Conservation (phyloP, 2,888 invertebrate species). For the Lapara coniferarum region DNA sequence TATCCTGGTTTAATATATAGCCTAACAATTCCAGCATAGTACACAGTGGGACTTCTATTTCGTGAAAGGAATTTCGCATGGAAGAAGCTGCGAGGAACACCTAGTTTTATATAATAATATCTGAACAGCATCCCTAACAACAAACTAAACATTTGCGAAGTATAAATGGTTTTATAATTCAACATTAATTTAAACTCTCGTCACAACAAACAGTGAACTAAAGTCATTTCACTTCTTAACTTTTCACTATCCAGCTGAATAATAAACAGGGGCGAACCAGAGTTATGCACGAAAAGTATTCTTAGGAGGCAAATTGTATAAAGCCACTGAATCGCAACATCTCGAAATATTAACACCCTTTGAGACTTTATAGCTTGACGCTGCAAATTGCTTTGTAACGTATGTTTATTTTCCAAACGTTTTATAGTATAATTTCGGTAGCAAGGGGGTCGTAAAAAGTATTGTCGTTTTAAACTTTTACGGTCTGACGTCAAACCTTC, state of each 20-base stretch:
- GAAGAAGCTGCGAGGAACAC: too few species aligned
- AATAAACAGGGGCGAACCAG: background rate
- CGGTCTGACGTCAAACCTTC: background rate
- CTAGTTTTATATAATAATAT: background rate
- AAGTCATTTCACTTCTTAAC: constrained; percentile 41
- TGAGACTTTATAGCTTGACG: background rate
- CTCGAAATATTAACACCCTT: constrained; percentile 4
- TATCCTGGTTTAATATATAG: too few species aligned
- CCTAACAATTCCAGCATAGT: too few species aligned
- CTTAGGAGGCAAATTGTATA: background rate
- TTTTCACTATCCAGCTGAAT: constrained; percentile 31
- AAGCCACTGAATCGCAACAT: constrained; percentile 3
- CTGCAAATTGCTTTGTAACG: constrained; percentile 6
- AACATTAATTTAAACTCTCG: constrained; percentile 31
- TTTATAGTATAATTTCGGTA: background rate
- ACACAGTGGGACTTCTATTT: too few species aligned
- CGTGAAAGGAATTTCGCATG: too few species aligned
- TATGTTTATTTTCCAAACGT: background rate
- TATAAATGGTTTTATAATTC: constrained; percentile 25
- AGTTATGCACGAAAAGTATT: background rate
- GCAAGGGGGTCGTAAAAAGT: background rate
- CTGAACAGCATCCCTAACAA: background rate
- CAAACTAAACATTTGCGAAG: background rate
- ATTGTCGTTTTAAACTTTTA: background rate
- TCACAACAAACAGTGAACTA: constrained; percentile 39